phyloP scores from a whole-genome alignment of 2,113 vertebrate genomes.

The Eretmochelys imbricata region DNA sequence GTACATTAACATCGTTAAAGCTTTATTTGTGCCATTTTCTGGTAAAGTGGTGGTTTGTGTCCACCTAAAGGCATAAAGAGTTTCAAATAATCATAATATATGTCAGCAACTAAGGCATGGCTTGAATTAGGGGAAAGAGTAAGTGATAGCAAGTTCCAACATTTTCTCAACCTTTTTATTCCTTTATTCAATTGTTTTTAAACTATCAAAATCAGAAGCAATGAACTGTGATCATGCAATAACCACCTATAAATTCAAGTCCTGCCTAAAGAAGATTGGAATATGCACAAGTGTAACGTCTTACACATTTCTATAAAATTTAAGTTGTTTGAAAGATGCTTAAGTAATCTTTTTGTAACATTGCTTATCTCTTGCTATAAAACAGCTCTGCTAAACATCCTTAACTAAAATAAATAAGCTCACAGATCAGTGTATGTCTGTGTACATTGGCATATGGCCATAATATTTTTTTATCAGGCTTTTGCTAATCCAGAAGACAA shows the following conservation, averaged over 20 bases:
- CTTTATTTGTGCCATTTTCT: not conserved
- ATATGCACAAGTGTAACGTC: not conserved
- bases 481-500: not conserved
- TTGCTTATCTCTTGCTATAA: not conserved
- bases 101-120: not conserved
- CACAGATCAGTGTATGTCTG: not conserved
- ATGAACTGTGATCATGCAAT: not conserved
- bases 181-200: not conserved
- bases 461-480: slow-evolving; percentile 1
- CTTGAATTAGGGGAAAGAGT: not conserved
- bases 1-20: not conserved
- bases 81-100: not conserved
- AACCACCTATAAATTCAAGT: not conserved
- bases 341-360: not conserved
- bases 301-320: not conserved
- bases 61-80: not conserved
- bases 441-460: not conserved
- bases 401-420: not conserved
- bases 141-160: not conserved
- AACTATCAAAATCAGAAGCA: not conserved
- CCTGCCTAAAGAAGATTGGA: not conserved
- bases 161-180: not conserved
- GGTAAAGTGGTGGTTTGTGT: not conserved
- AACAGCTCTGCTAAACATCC: not conserved
- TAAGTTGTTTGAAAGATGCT: not conserved